Base-by-base conservation (phyloP, 2,888 invertebrate genomes). In the Stenoptilia bipunctidactyla region DNA sequence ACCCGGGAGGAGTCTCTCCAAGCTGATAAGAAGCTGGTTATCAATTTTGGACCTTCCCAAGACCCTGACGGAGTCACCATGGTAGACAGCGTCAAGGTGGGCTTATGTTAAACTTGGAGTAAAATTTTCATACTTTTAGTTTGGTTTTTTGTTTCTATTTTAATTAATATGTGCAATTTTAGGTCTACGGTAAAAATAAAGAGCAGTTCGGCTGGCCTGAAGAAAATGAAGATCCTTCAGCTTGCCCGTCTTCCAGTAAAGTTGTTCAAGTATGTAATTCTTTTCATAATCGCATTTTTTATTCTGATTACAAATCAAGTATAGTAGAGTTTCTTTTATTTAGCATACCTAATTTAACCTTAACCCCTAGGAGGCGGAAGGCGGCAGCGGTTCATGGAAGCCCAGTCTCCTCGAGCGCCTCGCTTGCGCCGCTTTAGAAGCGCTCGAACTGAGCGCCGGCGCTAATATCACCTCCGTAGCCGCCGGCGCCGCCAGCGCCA, bases 161-260 rank as follows among this genome's bases (percentile, higher is more conserved):
- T 27, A 3, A 6, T 13, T 30, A 9, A 41, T 15, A 1, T 40
- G n/a, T n/a, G n/a, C n/a, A n/a, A n/a, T 40, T 15, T 55, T 63
- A 90, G 90, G 57, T 85, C 1, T 97, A 97, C 65, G 96, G 96
- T 1, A 97, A 96, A 76, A 93, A 94, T 1, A 98, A 98, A 71
- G 97, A 97, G 63, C 87, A 92, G 1, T 97, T 98, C 61, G 97
- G 97, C 34, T 98, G 97, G 98, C 97, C 97, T 0, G 97, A 98
- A 65, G 97, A 98, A 58, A 90, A 88, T 6, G 97, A 97, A 56
- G 97, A 97, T 41, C 74, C 83, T 1, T 75, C 79, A 1, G 65
- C 79, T 10, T 83, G 82, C 39, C 66, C 79, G 1, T 79, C 83
- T 1, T 67, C 80, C 0, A 82, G 75, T 50, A 83, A 84, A 58